A percentile compares a stretch with the other conserved stretches of the same genome.
phyloP scores from a whole-genome alignment of 2,113 vertebrate species.

The Daphoenositta chrysoptera region DNA sequence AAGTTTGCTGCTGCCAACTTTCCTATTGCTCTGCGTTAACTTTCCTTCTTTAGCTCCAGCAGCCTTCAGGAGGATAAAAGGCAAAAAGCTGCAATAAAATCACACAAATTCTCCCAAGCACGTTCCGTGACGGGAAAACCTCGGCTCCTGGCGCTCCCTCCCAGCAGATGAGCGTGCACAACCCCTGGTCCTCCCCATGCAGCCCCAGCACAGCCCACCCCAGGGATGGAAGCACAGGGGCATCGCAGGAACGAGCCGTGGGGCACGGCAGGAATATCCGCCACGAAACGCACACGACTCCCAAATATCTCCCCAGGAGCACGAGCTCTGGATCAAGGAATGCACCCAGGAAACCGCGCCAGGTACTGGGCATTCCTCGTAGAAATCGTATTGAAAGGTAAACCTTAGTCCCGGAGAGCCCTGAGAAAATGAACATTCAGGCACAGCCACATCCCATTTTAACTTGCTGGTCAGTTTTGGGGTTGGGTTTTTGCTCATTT shows the following conservation, averaged over 20 bases:
- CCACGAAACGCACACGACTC: fast-evolving
- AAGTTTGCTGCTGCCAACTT: conserved; percentile 28
- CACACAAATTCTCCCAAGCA: background rate
- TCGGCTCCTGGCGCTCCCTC: fast-evolving
- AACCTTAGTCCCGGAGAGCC: background rate
- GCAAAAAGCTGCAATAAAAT: background rate
- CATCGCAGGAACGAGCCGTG: fast-evolving
- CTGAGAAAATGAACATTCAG: background rate
- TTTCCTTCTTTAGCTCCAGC: background rate
- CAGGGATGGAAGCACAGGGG: background rate
- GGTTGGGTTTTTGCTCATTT: background rate
- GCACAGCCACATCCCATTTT: background rate
- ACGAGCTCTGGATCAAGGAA: background rate
- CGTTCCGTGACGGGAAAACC: fast-evolving
- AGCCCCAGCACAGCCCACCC: background rate
- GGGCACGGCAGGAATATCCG: fast-evolving
- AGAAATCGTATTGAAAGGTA: background rate
- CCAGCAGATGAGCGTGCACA: fast-evolving
- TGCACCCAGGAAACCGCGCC: fast-evolving
- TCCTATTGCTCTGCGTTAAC: background rate
- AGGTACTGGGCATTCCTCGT: background rate
- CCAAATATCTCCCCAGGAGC: background rate
- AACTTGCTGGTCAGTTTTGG: background rate
- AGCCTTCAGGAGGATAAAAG: background rate
- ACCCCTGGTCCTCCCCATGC: background rate